These are phyloP conservation scores for Platyrinchus mystaceus DNA, from an alignment of 2,797 vertebrate species.

Conservation along the genomic window DNA sequence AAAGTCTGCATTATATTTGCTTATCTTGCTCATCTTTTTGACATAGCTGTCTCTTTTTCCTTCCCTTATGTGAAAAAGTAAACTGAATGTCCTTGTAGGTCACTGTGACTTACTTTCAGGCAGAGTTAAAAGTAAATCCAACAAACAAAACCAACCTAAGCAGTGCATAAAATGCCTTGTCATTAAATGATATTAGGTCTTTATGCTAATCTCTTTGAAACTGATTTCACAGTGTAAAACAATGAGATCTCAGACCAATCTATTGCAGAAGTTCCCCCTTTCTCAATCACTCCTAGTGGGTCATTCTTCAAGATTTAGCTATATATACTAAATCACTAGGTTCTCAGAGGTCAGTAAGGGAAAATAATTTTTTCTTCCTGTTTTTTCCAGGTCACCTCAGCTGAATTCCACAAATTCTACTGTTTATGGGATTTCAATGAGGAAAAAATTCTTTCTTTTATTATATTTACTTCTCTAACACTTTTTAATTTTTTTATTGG, in stretches of 20 bases:
- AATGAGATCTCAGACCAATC: background rate
- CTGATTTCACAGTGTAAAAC: background rate
- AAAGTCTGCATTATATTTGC: background rate
- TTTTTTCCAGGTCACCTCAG: background rate
- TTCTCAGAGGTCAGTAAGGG: background rate
- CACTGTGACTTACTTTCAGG: background rate
- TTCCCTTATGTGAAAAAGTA: background rate
- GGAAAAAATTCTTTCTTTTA: background rate
- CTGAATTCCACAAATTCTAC: background rate
- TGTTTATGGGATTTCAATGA: background rate
- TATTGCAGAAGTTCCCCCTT: background rate
- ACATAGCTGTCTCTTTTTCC: background rate
- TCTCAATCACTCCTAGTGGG: background rate
- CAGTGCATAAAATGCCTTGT: background rate
- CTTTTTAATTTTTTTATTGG: background rate
- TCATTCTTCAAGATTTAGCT: background rate
- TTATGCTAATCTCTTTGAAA: background rate
- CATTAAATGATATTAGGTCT: background rate
- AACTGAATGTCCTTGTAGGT: slow-evolving; percentile 4
- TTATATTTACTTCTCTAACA: background rate
- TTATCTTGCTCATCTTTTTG: slow-evolving; percentile 11
- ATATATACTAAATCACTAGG: background rate
- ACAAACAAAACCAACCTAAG: background rate
- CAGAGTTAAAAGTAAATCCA: background rate
- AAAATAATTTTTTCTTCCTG: background rate